Base-by-base conservation (phyloP, 2,888 invertebrate species). In the Sinopyrophorus schimmeli region DNA sequence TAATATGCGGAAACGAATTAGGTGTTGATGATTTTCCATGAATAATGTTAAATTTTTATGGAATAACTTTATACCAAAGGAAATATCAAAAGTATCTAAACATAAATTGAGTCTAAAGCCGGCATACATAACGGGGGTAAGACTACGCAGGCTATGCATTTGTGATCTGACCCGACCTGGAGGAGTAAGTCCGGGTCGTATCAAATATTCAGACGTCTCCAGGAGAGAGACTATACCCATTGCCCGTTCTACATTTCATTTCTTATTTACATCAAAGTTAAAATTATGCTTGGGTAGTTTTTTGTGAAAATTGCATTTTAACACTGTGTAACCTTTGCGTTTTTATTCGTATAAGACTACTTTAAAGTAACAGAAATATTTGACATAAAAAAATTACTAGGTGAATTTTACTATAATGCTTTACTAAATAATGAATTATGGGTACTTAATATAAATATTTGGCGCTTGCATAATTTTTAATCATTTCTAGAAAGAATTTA, bases 51-150 rank as follows among this genome's bases (percentile, higher is more conserved):
- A n/a, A n/a, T n/a, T n/a, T n/a, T n/a, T n/a, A n/a, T n/a, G n/a
- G n/a, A n/a, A n/a, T n/a, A n/a, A n/a, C n/a, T n/a, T n/a, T n/a
- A n/a, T n/a, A n/a, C n/a, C n/a, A n/a, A n/a, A n/a, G 50, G 55
- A 58, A 56, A 58, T 56, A 56, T 54, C 52, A 53, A 54, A 53
- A 46, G 47, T 55, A 49, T 35, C 51, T 58, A n/a, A n/a, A 53
- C 60, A 60, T 58, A 58, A 57, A 55, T 58, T 51, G 55, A 53
- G 51, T 37, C 51, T 37, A 47, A 50, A 42, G 43, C 42, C 34
- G 14, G 53, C 52, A 57, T 57, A 50, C 55, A 57, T 55, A 53
- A 57, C 48, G 47, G 49, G 53, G 43, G 53, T 34, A 40, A 37
- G 46, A 35, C 38, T 35, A 50, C 40, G 42, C 40, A 53, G 34